A percentile compares a stretch with the other conserved stretches of the same genome.
These are phyloP conservation scores for Pollachius pollachius DNA, from an alignment of 2,113 vertebrate genomes.

Conservation along the genomic window DNA sequence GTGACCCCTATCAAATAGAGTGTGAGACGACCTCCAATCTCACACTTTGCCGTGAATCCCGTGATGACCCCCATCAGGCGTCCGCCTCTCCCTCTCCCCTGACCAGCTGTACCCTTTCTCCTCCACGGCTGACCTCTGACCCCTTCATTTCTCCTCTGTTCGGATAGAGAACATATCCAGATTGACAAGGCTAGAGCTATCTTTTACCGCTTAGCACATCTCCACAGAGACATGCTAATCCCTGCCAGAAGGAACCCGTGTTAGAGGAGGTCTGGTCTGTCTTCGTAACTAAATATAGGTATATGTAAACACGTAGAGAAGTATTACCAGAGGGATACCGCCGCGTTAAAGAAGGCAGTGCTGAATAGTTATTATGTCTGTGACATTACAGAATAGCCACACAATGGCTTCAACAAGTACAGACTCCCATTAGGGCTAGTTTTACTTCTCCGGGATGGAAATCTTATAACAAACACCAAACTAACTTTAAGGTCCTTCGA, in stretches of 20 bases:
- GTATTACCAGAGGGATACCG: slow-evolving; percentile 7
- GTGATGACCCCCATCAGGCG: slow-evolving; percentile 33
- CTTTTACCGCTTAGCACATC: slow-evolving; percentile 25
- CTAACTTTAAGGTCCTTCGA: neutral
- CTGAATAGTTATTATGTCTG: slow-evolving; percentile 6
- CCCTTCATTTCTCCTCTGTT: slow-evolving; percentile 23
- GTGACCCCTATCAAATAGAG: slow-evolving; percentile 54
- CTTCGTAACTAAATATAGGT: slow-evolving; percentile 9
- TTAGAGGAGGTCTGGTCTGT: neutral
- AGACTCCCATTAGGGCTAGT: neutral
- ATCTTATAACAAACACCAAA: slow-evolving; percentile 8
- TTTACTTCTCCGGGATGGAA: neutral
- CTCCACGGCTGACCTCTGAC: slow-evolving; percentile 41
- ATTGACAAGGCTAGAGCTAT: slow-evolving; percentile 35
- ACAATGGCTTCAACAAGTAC: neutral
- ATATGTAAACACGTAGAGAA: slow-evolving; percentile 10
- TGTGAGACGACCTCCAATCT: slow-evolving; percentile 53
- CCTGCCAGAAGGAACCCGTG: slow-evolving; percentile 1
- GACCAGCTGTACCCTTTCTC: slow-evolving; percentile 52
- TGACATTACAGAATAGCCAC: neutral
- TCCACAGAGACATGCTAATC: slow-evolving; percentile 1
- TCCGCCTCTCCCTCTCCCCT: slow-evolving; percentile 10
- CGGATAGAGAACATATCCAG: slow-evolving; percentile 27
- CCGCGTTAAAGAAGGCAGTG: slow-evolving; percentile 11
- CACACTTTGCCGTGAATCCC: slow-evolving; percentile 45